Evolutionary conservation across 2,888 invertebrate species (phyloP), one percentile per base, ranked within the genome.

Genomic region (Drosophila kambysellisi): DNA sequence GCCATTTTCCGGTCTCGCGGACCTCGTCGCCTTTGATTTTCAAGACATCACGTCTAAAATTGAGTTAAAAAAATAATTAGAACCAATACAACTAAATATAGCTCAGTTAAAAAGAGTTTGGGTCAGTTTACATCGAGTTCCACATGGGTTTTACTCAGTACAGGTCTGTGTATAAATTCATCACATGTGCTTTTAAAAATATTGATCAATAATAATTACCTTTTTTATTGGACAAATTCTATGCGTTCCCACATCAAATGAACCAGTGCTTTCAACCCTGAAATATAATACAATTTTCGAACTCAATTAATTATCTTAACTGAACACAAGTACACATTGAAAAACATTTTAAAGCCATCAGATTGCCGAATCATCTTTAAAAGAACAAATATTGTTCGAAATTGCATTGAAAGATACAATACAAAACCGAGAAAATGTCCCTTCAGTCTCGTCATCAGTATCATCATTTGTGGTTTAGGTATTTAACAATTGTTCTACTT

Each of bases 381-480:
- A 73, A 67, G 76, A 79, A 88, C 89, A 86, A 65, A 85, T 89
- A 56, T 72, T 54, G 51, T 90, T 66, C 82, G 74, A 84, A 61
- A 64, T 65, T 71, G 53, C 57, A 75, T 70, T 89, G 91, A 86
- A 86, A 70, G 30, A 86, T 86, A 86, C 91, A 86, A 70, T 39
- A 56, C 29, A 64, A 66, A 56, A 33, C 37, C 74, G 75, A 78
- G 71, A 67, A 79, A 79, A 76, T 75, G 79, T 76, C 20, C 74
- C 65, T 89, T 91, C 92, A 90, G 91, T 92, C 91, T 91, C 91
- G 91, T 91, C 91, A 91, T 91, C 91, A 83, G 85, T 91, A 65
- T 92, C 91, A 91, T 91, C 91, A 92, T 79, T 80, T 89, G 91
- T 60, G 74, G 82, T 79, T 25, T 46, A 17, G 2, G 39, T 32